phyloP scores from a whole-genome alignment of 2,113 vertebrate genomes.

The Rhinopomastus cyanomelas region DNA sequence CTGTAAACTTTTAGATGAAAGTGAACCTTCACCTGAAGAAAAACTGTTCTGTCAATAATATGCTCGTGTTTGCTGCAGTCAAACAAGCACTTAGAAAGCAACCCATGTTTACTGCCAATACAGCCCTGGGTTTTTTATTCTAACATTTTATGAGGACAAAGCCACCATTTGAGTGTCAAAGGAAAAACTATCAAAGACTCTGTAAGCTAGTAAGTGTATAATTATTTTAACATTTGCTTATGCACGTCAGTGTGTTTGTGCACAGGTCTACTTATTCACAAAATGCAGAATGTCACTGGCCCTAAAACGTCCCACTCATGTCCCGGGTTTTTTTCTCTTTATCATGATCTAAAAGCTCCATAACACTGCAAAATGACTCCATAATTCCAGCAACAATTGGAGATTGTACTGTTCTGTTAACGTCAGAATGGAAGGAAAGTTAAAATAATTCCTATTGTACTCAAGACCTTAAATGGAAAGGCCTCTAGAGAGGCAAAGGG shows the following conservation, averaged over 20 bases:
- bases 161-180: neutral
- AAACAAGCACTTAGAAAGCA: neutral
- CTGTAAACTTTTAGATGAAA: constrained; percentile 29
- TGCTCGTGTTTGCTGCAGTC: neutral
- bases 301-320: accelerated
- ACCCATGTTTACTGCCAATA: neutral
- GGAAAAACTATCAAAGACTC: neutral
- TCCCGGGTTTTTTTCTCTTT: neutral
- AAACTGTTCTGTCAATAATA: constrained; percentile 14
- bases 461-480: no score
- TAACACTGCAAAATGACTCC: neutral
- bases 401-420: neutral
- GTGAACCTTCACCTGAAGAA: neutral
- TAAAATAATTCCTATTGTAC: neutral
- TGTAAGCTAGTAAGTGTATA: neutral
- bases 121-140: neutral
- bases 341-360: neutral
- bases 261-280: neutral
- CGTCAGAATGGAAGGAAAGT: neutral
- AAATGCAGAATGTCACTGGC: neutral
- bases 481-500: neutral
- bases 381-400: neutral
- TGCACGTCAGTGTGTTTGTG: neutral
- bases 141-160: neutral
- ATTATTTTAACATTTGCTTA: neutral